Evolutionary conservation across 1,140 invertebrate genomes (phyloP).

Genomic region (Drosophila lacteicornis): DNA sequence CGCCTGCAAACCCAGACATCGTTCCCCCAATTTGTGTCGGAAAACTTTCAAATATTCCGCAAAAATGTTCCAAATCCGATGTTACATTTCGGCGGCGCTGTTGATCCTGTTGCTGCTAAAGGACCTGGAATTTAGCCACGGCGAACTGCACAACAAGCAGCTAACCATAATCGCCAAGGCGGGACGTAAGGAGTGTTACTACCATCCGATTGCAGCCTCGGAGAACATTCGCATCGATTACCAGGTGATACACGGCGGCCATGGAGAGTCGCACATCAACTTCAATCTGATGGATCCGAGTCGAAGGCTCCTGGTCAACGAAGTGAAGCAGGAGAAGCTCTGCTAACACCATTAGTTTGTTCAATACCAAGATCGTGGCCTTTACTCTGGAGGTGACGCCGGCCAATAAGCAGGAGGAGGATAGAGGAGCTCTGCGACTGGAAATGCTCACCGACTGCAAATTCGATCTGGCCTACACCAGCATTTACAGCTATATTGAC

Average conservation of each 20-base stretch:
- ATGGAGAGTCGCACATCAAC: conserved; percentile 91
- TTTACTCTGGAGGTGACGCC: conserved; percentile 88
- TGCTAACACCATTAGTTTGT: conserved; percentile 92
- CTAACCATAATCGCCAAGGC: conserved; percentile 89
- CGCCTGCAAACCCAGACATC: neutral
- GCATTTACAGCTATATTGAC: conserved; percentile 82
- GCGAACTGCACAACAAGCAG: conserved; percentile 86
- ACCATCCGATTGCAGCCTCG: conserved; percentile 86
- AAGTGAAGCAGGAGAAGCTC: conserved; percentile 89
- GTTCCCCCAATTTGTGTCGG: conserved; percentile 6
- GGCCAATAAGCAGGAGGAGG: conserved; percentile 71
- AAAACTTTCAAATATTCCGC: neutral
- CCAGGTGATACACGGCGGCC: conserved; percentile 90
- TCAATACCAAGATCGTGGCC: conserved; percentile 91
- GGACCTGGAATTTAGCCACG: neutral
- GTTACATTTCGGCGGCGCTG: conserved; percentile 1
- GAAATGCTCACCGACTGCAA: conserved; percentile 87
- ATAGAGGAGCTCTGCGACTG: conserved; percentile 71
- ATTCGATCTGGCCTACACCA: conserved; percentile 87
- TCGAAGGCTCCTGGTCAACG: conserved; percentile 87
- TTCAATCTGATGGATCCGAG: conserved; percentile 88
- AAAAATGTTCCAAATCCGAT: conserved; percentile 59
- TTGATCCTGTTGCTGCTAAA: neutral
- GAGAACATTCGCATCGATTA: conserved; percentile 89
- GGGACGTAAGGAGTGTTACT: conserved; percentile 89